Evolutionary conservation across 1,140 invertebrate genomes (phyloP).

Genomic region (Hermetia illucens): DNA sequence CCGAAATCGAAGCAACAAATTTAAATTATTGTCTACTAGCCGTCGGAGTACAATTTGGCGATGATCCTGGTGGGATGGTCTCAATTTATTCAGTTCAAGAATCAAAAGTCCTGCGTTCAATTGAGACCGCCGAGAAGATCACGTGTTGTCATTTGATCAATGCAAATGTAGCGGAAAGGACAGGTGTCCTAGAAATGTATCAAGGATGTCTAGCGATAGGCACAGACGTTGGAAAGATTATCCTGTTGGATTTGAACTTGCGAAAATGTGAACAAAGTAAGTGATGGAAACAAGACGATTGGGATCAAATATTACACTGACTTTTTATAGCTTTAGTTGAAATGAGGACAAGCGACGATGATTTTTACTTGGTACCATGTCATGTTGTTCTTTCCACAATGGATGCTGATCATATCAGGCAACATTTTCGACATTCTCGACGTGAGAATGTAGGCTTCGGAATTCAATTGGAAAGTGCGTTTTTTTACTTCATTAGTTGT

Average conservation of each 20-base stretch:
- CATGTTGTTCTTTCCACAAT: background rate
- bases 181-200: background rate
- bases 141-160: slow-evolving; percentile 3
- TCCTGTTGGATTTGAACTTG: slow-evolving; percentile 18
- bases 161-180: background rate
- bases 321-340: background rate
- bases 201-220: slow-evolving; percentile 16
- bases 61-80: background rate
- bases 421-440: background rate
- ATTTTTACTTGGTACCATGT: background rate
- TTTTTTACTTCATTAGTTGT: background rate
- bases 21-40: slow-evolving; percentile 2
- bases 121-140: slow-evolving; percentile 2
- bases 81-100: slow-evolving; percentile 6
- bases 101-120: slow-evolving; percentile 11
- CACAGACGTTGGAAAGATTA: slow-evolving; percentile 12
- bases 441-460: slow-evolving; percentile 4
- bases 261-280: slow-evolving; percentile 5
- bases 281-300: slow-evolving; percentile 1
- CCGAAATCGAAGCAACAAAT: slow-evolving; percentile 6
- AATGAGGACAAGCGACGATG: background rate
- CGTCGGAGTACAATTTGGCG: slow-evolving; percentile 6
- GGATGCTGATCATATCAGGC: background rate
- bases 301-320: background rate
- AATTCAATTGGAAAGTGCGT: slow-evolving; percentile 1